These are phyloP conservation scores for Drosophila fuyamai DNA, from an alignment of 1,140 invertebrate species.

Conservation along the genomic window DNA sequence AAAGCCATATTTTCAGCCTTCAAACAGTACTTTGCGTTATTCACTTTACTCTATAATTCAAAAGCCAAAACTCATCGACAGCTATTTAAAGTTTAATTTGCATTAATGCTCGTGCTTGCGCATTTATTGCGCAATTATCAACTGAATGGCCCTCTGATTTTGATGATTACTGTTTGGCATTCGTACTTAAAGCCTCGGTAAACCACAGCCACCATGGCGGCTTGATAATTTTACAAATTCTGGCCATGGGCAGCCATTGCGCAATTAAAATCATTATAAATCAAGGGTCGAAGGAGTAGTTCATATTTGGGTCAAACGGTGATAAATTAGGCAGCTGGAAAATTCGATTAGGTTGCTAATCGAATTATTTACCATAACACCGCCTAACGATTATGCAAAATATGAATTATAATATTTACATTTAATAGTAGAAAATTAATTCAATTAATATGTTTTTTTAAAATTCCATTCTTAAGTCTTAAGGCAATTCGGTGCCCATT, in stretches of 20 bases:
- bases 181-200: constrained; percentile 20
- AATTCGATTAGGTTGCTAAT: constrained; percentile 1
- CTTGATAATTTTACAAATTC: constrained; percentile 20
- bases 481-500: not conserved
- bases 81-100: constrained; percentile 8
- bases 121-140: constrained; percentile 52
- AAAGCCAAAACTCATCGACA: not conserved
- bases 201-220: constrained; percentile 38
- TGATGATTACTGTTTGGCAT: constrained; percentile 35
- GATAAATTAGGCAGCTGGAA: not conserved
- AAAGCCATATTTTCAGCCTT: not conserved
- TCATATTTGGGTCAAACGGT: not conserved
- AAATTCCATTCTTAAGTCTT: too few species aligned
- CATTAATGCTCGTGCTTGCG: constrained; percentile 3
- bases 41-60: not conserved
- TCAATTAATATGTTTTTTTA: too few species aligned
- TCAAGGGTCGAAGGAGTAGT: not conserved
- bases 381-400: not conserved
- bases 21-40: not conserved
- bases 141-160: constrained; percentile 34
- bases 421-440: not conserved
- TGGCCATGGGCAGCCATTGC: not conserved
- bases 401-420: not conserved
- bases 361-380: constrained; percentile 2
- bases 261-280: constrained; percentile 2